Percentiles rank a stretch among this genome's conserved stretches.
Evolutionary conservation across 2,113 vertebrate species (phyloP).

Genomic region (Hippoglossus stenolepis): DNA sequence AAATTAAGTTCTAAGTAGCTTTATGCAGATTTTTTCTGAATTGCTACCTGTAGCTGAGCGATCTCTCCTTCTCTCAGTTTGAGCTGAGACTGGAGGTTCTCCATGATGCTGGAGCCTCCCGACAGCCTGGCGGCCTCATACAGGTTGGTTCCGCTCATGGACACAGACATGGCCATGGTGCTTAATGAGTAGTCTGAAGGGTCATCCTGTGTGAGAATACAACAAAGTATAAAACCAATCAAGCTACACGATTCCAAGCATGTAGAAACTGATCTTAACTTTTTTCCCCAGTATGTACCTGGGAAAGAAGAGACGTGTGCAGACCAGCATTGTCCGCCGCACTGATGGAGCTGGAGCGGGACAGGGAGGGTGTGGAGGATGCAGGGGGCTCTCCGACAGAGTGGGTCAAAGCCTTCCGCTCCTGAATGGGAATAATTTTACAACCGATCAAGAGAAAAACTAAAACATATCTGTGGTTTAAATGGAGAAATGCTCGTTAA

Average conservation of each 20-base stretch:
- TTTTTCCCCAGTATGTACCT: constrained; percentile 79
- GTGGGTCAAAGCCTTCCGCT: constrained; percentile 84
- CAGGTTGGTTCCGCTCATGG: constrained; percentile 88
- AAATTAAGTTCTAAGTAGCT: background rate
- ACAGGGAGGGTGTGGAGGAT: constrained; percentile 92
- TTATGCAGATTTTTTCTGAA: background rate
- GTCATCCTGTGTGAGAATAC: constrained; percentile 85
- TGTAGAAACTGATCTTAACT: background rate
- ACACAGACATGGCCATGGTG: constrained; percentile 82
- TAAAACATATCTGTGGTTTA: background rate
- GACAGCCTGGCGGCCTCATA: constrained; percentile 94
- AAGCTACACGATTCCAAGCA: background rate
- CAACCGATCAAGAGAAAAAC: background rate
- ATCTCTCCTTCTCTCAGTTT: constrained; percentile 96
- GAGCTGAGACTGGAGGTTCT: constrained; percentile 97
- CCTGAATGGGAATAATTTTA: constrained; percentile 74
- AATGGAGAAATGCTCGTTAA: background rate
- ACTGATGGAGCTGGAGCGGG: constrained; percentile 95
- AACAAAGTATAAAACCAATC: background rate
- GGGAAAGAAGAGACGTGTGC: constrained; percentile 88
- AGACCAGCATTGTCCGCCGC: constrained; percentile 89
- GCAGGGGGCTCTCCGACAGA: constrained; percentile 82
- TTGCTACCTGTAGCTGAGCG: constrained; percentile 92
- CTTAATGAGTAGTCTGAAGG: constrained; percentile 88
- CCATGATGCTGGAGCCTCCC: constrained; percentile 94